Conservation (phyloP, 2,797 vertebrate genomes). For the Galago senegalensis region DNA sequence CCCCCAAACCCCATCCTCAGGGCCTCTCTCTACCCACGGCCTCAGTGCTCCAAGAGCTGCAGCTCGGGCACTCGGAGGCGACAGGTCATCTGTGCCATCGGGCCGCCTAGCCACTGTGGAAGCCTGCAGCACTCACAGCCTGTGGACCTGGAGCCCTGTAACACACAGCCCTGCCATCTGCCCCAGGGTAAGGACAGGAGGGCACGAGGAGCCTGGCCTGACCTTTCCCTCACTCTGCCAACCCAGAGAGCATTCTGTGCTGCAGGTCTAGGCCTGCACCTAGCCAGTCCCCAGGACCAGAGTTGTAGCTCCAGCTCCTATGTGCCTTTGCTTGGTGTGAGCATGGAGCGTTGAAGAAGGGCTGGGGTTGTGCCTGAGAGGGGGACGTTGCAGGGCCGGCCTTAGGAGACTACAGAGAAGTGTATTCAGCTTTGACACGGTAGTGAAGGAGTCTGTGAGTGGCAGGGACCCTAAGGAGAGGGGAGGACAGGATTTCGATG, state of each 20-base stretch:
- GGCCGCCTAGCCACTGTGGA: conserved; percentile 90
- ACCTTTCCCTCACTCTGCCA: background rate
- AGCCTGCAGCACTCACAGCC: conserved; percentile 90
- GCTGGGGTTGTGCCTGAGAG: background rate
- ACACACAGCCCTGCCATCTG: conserved; percentile 93
- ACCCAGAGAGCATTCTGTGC: background rate
- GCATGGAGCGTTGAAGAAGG: background rate
- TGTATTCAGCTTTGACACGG: background rate
- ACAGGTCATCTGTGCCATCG: conserved; percentile 94
- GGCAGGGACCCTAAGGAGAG: background rate
- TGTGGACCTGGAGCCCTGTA: conserved; percentile 92
- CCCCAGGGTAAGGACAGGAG: conserved; percentile 92
- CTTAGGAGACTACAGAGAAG: background rate
- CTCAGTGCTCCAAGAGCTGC: conserved; percentile 96
- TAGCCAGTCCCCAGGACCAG: background rate
- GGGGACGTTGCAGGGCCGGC: background rate
- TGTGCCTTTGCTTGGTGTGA: background rate
- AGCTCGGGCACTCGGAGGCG: conserved; percentile 93
- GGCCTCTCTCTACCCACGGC: background rate
- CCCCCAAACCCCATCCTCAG: background rate
- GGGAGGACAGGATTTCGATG: background rate
- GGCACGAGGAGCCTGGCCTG: background rate
- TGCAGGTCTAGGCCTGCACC: background rate
- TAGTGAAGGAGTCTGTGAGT: background rate
- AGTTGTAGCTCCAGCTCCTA: background rate